These are phyloP conservation scores for Daktulosphaira vitifoliae DNA, from an alignment of 1,140 invertebrate genomes.

Conservation along the genomic window DNA sequence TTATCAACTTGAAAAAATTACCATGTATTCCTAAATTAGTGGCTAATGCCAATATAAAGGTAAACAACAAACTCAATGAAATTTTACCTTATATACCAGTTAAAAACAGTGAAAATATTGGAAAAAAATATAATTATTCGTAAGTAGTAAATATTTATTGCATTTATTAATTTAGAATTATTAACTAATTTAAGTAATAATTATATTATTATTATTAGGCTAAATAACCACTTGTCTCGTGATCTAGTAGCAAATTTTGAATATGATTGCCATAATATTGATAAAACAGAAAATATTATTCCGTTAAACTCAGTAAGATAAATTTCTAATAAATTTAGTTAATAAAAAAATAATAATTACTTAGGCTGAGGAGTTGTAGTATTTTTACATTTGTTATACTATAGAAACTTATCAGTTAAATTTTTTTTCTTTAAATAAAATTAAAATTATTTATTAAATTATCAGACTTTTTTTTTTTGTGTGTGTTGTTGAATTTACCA, in stretches of 20 bases:
- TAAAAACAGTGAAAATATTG: conserved; percentile 19
- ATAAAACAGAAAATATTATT: neutral
- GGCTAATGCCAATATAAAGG: conserved; percentile 17
- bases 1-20: conserved; percentile 6
- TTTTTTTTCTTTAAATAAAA: too few species aligned
- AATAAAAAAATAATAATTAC: too few species aligned
- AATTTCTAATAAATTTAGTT: too few species aligned
- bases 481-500: too few species aligned
- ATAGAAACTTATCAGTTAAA: too few species aligned
- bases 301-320: too few species aligned
- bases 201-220: neutral
- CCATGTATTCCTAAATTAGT: neutral
- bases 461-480: too few species aligned
- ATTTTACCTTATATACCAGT: conserved; percentile 10
- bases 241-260: conserved; percentile 14
- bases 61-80: conserved; percentile 8
- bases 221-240: conserved; percentile 2
- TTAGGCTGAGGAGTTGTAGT: too few species aligned
- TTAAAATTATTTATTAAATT: too few species aligned
- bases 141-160: neutral
- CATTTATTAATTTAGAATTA: too few species aligned
- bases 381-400: too few species aligned
- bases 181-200: too few species aligned
- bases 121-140: conserved; percentile 24
- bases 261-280: conserved; percentile 6